A percentile compares a stretch with the other conserved stretches of the same genome.
phyloP scores from a whole-genome alignment of 2,888 invertebrate genomes.

The Mystacides longicornis region DNA sequence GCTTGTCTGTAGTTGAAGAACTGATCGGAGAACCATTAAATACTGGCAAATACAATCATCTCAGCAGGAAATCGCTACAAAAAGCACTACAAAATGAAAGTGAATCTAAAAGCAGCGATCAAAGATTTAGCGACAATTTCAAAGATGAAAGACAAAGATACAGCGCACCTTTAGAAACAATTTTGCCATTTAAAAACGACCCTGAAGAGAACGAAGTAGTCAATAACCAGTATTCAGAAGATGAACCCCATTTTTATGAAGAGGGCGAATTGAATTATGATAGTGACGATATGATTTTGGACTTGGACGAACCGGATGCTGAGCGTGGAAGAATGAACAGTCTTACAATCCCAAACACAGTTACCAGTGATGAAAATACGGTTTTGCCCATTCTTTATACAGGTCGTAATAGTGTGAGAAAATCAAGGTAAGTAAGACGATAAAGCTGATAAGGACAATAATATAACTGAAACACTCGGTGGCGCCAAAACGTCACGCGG shows the following conservation, averaged over 20 bases:
- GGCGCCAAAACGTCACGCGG: too few relatives aligned
- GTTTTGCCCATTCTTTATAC: conserved; percentile 17
- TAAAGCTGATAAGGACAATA: too few relatives aligned
- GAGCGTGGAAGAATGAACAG: conserved; percentile 2
- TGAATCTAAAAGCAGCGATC: too few relatives aligned
- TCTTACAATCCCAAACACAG: conserved; percentile 11
- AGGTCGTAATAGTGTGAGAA: conserved; percentile 21
- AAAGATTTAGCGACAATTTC: too few relatives aligned
- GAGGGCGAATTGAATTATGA: conserved; percentile 7
- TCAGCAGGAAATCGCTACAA: neutral
- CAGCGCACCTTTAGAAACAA: neutral
- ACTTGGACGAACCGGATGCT: conserved; percentile 7
- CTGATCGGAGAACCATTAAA: conserved; percentile 12
- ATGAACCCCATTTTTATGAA: neutral
- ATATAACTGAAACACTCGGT: too few relatives aligned
- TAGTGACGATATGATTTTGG: conserved; percentile 12
- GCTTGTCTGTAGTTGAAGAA: conserved; percentile 1
- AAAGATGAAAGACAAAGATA: too few relatives aligned
- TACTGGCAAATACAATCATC: neutral
- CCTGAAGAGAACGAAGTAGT: neutral
- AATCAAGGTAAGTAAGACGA: conserved; percentile 7
- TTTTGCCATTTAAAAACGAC: neutral
- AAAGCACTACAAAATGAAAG: neutral
- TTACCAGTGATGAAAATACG: conserved; percentile 5
- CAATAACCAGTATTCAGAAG: neutral